phyloP scores from a whole-genome alignment of 2,797 vertebrate species.

The Notolabrus celidotus region DNA sequence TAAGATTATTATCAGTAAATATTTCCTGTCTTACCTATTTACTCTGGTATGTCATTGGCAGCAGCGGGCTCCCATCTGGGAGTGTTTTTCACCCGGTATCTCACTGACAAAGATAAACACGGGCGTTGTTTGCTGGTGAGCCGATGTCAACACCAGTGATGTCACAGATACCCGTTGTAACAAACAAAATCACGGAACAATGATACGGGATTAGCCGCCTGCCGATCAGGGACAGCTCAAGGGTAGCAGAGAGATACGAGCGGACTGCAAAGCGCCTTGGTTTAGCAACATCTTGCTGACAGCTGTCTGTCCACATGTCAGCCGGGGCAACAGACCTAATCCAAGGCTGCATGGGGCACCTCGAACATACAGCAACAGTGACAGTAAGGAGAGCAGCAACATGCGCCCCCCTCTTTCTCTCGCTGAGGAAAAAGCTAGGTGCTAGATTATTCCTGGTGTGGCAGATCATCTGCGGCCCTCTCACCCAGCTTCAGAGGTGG shows the following conservation, averaged over 20 bases:
- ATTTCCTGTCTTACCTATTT: constrained; percentile 75
- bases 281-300: constrained; percentile 58
- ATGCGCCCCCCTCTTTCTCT: constrained; percentile 2
- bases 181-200: constrained; percentile 75
- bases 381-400: constrained; percentile 62
- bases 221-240: constrained; percentile 56
- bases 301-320: constrained; percentile 77
- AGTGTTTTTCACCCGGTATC: constrained; percentile 75
- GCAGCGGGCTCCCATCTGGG: constrained; percentile 70
- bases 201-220: constrained; percentile 72
- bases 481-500: constrained; percentile 70
- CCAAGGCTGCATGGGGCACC: constrained; percentile 64
- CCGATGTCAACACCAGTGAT: constrained; percentile 77
- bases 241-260: constrained; percentile 59
- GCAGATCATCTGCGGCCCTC: constrained; percentile 70
- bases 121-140: constrained; percentile 73
- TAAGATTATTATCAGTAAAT: constrained; percentile 82
- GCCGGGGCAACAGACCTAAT: constrained; percentile 74
- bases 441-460: constrained; percentile 77
- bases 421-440: constrained; percentile 61
- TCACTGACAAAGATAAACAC: constrained; percentile 77
- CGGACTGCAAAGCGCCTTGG: constrained; percentile 17
- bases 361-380: constrained; percentile 59
- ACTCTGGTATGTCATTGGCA: constrained; percentile 69
- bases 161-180: constrained; percentile 78